Percentiles rank a stretch among this genome's conserved stretches.
phyloP scores from a whole-genome alignment of 2,797 vertebrate genomes.

The Tokudaia tokunoshimensis region DNA sequence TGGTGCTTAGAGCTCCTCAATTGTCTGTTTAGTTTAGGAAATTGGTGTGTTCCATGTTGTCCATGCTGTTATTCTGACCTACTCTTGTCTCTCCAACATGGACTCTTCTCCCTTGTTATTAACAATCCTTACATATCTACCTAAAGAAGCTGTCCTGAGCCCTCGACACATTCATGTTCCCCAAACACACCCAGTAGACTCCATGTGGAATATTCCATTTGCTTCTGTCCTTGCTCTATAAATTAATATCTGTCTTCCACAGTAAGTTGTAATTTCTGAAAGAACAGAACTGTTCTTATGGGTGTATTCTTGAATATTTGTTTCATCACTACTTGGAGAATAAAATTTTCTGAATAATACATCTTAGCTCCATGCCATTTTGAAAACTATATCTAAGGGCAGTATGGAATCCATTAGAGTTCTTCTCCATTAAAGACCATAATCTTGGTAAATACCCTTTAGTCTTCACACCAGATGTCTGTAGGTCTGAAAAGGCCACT shows the following conservation, averaged over 20 bases:
- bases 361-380: not conserved
- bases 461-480: not conserved
- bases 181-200: not conserved
- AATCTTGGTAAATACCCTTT: too few species aligned
- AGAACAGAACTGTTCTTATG: not conserved
- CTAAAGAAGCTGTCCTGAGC: not conserved
- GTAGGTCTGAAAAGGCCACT: not conserved
- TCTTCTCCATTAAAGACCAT: not conserved
- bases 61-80: fast-evolving
- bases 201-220: not conserved
- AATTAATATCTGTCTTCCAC: not conserved
- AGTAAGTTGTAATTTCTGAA: not conserved
- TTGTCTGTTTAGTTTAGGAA: not conserved
- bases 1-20: not conserved
- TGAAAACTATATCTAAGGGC: not conserved
- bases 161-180: not conserved
- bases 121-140: not conserved
- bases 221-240: not conserved
- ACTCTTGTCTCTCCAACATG: not conserved
- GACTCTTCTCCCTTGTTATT: not conserved
- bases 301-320: not conserved
- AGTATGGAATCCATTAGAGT: too few species aligned
- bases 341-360: not conserved
- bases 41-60: not conserved
- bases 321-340: not conserved